Conservation (phyloP, 37 sponge, comb jelly and placozoan genomes). For the Haliclona indistincta region DNA sequence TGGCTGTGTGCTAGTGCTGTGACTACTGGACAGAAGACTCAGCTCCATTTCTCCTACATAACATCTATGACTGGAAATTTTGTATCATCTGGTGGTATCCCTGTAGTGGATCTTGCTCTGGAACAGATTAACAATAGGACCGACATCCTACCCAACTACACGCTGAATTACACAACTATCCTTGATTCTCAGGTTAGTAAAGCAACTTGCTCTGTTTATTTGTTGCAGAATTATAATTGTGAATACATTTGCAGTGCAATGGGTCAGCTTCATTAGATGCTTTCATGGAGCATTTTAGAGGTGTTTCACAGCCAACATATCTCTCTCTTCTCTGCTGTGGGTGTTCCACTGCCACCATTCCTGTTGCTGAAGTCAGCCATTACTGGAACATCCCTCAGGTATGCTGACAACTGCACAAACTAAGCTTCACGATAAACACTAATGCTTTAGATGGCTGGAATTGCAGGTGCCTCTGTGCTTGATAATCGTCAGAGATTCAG, state of each 20-base stretch:
- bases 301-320: constrained; percentile 9
- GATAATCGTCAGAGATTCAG: not conserved
- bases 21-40: no score
- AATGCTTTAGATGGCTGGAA: not conserved
- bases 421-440: not conserved
- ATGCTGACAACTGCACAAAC: no score
- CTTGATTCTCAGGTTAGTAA: constrained; percentile 6
- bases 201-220: not conserved
- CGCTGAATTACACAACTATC: not conserved
- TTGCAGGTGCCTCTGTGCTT: constrained; percentile 7
- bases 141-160: not conserved
- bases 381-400: constrained; percentile 37
- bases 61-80: constrained; percentile 3
- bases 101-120: constrained; percentile 1
- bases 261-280: not conserved
- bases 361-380: constrained; percentile 33
- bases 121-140: constrained; percentile 7
- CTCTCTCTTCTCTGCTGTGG: constrained; percentile 19
- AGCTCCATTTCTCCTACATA: no score
- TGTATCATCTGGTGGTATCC: constrained; percentile 10
- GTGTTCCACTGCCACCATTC: constrained; percentile 28
- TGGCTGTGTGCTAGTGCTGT: no score
- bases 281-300: not conserved
- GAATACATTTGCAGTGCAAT: not conserved
- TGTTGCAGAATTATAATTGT: no score